Evolutionary conservation across 2,797 vertebrate genomes (phyloP).

Genomic region (Scyliorhinus canicula): DNA sequence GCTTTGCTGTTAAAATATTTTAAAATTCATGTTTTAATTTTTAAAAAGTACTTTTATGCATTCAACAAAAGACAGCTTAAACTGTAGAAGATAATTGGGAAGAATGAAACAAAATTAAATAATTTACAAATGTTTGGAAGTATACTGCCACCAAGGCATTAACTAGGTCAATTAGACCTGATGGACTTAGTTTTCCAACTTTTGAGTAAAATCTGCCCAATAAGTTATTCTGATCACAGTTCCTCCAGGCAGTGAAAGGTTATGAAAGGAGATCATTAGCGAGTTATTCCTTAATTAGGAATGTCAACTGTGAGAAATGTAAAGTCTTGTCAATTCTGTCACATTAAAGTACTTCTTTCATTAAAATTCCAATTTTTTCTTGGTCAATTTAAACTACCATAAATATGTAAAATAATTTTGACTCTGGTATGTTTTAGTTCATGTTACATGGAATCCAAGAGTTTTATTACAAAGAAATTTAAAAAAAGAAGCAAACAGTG

Average conservation of each 20-base stretch:
- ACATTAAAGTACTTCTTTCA: not conserved
- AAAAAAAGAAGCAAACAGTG: not conserved
- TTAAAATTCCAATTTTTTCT: not conserved
- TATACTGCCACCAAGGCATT: not conserved
- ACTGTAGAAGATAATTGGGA: not conserved
- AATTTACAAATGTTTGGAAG: not conserved
- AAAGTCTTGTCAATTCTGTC: not conserved
- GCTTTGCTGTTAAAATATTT: not conserved
- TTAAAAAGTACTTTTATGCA: not conserved
- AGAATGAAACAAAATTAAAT: not conserved
- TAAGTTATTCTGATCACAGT: slow-evolving; percentile 20
- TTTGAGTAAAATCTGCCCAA: slow-evolving; percentile 2
- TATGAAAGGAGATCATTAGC: not conserved
- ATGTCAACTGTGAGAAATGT: not conserved
- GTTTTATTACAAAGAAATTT: not conserved
- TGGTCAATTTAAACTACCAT: not conserved
- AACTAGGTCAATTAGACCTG: not conserved
- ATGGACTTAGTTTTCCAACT: slow-evolving; percentile 15
- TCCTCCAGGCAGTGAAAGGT: not conserved
- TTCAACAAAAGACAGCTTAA: not conserved
- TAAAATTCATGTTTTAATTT: not conserved
- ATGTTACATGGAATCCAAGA: not conserved
- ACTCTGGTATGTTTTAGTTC: not conserved
- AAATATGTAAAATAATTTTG: not conserved
- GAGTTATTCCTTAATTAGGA: slow-evolving; percentile 20